Base-by-base conservation (phyloP, 1,140 invertebrate species). In the Nomia melanderi region DNA sequence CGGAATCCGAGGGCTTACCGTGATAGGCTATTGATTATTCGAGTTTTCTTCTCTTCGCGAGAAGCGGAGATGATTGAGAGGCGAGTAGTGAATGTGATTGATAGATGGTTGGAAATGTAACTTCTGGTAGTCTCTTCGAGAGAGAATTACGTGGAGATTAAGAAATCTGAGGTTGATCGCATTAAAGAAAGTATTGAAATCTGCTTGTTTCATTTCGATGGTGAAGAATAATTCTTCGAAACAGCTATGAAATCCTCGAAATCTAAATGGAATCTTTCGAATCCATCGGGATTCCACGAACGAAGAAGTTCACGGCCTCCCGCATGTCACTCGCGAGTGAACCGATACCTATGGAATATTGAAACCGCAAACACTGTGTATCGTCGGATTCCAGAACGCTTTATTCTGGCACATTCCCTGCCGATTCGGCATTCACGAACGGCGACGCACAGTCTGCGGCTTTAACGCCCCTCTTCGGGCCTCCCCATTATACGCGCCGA, bases 311-410 rank as follows among this genome's bases (percentile, higher is more conserved):
- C 60, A 62, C 53, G 47, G 47, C n/a, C 39, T 39, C 47, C 44
- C 70, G 66, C 65, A 53, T 31, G 59, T 56, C 39, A 44, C 41
- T 66, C 63, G 12, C 72, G 44, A 50, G 36, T 41, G 62, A 74
- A n/a, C 33, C 47, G 62, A 74, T 54, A 44, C 27, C 36, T 8
- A 41, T 2, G 5, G 53, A 31, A 14, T 67, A 75, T 75, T 59
- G 64, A 39, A 59, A 75, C 57, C 23, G 53, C 36, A 75, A 75
- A 75, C 39, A 75, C n/a, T 47, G 62, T 33, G 72, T 66, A 66
- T 75, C 29, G 53, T 67, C 64, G 64, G 59, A 67, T 31, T 47
- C 17, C 29, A 31, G 39, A 47, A 69, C 69, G 63, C 53, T 47
- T 69, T 69, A 75, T 75, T 41, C 71, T 39, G 20, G 9, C 39